Percentiles rank a stretch among this genome's conserved stretches.
These are phyloP conservation scores for Glossophaga mutica DNA, from an alignment of 2,797 vertebrate genomes.

Conservation along the genomic window DNA sequence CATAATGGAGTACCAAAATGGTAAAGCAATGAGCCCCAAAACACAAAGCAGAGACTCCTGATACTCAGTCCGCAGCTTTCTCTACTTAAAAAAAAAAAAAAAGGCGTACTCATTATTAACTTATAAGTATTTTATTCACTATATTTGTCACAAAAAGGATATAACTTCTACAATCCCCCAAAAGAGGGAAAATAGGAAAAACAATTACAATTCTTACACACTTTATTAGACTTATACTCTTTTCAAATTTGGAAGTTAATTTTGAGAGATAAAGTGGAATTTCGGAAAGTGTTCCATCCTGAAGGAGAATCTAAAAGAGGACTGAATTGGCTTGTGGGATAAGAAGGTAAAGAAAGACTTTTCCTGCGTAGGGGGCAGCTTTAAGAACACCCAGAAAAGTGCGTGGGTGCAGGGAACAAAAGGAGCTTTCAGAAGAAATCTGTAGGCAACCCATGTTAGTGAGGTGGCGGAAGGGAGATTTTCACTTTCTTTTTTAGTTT, in stretches of 20 bases:
- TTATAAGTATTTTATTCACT: neutral
- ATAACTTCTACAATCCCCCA: neutral
- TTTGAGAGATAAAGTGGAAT: neutral
- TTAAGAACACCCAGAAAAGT: constrained; percentile 19
- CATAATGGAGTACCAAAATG: neutral
- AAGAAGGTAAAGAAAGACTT: neutral
- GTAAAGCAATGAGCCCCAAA: neutral
- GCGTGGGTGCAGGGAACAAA: constrained; percentile 56
- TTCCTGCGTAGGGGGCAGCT: neutral
- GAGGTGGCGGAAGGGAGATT: neutral
- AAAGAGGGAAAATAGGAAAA: neutral
- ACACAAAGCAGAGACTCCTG: neutral
- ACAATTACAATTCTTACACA: neutral
- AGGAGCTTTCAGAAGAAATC: constrained; percentile 53
- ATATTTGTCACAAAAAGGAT: neutral
- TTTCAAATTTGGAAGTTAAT: constrained; percentile 4
- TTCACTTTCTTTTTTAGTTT: constrained; percentile 32
- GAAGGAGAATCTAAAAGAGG: neutral
- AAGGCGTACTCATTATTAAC: neutral
- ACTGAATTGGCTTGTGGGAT: neutral
- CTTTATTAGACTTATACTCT: neutral
- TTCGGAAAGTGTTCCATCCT: neutral
- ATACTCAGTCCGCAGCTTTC: neutral
- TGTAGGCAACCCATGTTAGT: neutral
- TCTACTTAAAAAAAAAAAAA: neutral